These are phyloP conservation scores for Apteryx mantelli DNA, from an alignment of 2,113 vertebrate genomes.

Conservation along the genomic window DNA sequence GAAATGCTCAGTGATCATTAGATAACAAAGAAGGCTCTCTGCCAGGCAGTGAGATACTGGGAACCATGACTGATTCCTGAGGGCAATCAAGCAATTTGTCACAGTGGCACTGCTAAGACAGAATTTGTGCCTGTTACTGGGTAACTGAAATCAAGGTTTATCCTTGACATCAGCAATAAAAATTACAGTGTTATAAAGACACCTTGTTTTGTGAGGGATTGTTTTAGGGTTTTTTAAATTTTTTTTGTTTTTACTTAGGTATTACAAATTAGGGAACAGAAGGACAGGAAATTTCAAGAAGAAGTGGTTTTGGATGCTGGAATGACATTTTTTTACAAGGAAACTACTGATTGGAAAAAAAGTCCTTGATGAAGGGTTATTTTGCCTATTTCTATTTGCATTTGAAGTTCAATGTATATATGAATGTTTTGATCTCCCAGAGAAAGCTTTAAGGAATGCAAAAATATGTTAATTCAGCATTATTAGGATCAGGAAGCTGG, in stretches of 20 bases:
- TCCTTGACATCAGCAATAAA: neutral
- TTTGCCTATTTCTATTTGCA: neutral
- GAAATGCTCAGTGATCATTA: neutral
- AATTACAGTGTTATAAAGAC: neutral
- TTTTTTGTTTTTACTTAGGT: neutral
- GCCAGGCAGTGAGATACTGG: neutral
- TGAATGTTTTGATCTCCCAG: neutral
- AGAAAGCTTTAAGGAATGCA: neutral
- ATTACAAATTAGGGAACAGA: neutral
- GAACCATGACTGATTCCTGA: neutral
- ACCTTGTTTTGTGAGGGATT: neutral
- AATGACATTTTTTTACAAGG: neutral
- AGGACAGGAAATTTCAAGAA: neutral
- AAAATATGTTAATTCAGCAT: neutral
- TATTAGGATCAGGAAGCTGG: neutral
- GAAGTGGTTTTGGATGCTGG: neutral
- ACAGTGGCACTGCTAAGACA: neutral
- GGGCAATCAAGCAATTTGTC: neutral
- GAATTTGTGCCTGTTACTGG: neutral
- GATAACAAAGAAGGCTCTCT: neutral
- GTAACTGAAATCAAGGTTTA: neutral
- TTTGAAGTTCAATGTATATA: neutral
- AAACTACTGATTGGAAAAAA: neutral
- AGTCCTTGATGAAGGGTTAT: neutral
- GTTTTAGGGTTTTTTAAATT: neutral